Percentiles rank a stretch among this genome's conserved stretches.
phyloP scores from a whole-genome alignment of 2,113 vertebrate species.

The Stegastes partitus region DNA sequence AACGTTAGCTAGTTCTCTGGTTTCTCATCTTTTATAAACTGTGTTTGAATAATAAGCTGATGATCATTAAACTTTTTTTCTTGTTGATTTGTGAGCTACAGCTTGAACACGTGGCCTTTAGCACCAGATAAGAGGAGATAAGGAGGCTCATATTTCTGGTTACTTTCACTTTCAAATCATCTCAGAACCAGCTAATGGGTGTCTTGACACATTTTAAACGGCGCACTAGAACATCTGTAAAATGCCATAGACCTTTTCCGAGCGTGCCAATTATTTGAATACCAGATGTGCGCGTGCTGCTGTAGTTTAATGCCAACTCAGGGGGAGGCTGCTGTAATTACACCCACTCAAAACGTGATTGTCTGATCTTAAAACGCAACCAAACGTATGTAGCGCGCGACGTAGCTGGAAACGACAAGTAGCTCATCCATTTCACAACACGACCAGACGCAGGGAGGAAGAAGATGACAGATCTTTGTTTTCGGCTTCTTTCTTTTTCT shows the following conservation, averaged over 20 bases:
- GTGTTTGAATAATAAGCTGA: background rate
- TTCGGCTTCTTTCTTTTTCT: constrained; percentile 14
- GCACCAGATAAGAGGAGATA: constrained; percentile 28
- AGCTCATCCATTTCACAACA: constrained; percentile 60
- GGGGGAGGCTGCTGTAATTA: constrained; percentile 71
- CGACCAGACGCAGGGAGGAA: constrained; percentile 32
- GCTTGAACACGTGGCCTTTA: constrained; percentile 31
- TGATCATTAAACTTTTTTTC: background rate
- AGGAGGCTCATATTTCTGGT: constrained; percentile 20
- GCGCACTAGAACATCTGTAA: constrained; percentile 69
- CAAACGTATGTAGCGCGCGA: constrained; percentile 63
- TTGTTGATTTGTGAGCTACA: background rate
- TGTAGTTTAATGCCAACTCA: constrained; percentile 71
- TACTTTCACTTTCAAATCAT: constrained; percentile 47
- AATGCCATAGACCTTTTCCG: constrained; percentile 63
- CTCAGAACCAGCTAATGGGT: constrained; percentile 49
- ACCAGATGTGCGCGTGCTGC: constrained; percentile 57
- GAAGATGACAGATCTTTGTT: constrained; percentile 62
- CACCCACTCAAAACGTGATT: constrained; percentile 60
- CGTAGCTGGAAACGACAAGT: constrained; percentile 66
- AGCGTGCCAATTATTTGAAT: constrained; percentile 69
- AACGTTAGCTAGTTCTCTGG: too few species aligned
- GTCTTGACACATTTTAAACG: constrained; percentile 59
- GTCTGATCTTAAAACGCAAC: constrained; percentile 69
- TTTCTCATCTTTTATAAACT: background rate